These are phyloP conservation scores for Stichopus horrens DNA, from an alignment of 53 echinoderm and acorn worm genomes.

Conservation along the genomic window DNA sequence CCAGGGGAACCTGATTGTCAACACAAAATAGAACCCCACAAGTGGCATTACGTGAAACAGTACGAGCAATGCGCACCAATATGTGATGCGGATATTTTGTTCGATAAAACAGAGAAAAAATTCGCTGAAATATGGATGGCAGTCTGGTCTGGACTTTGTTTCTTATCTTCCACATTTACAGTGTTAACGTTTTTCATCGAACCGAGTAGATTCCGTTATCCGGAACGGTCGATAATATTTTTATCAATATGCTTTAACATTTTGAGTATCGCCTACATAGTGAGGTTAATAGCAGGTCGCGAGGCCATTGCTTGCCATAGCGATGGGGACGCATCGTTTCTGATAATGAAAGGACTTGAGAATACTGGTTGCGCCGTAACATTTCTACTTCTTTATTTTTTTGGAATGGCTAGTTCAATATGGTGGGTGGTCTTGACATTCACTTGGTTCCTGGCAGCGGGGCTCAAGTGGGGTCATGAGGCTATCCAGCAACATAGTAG, in stretches of 20 bases:
- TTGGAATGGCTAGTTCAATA: constrained; percentile 98
- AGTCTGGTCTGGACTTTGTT: constrained; percentile 90
- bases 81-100: constrained; percentile 78
- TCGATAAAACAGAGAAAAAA: constrained; percentile 64
- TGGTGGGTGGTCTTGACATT: constrained; percentile 99
- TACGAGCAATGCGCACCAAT: constrained; percentile 80
- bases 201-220: constrained; percentile 90
- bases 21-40: constrained; percentile 68
- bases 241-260: constrained; percentile 90
- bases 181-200: constrained; percentile 92
- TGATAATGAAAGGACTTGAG: constrained; percentile 88
- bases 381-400: constrained; percentile 88
- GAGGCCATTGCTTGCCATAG: constrained; percentile 77
- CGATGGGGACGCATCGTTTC: constrained; percentile 76
- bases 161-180: constrained; percentile 85
- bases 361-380: constrained; percentile 97
- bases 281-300: constrained; percentile 82
- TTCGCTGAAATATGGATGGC: constrained; percentile 99
- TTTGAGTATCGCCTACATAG: constrained; percentile 88
- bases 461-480: constrained; percentile 98
- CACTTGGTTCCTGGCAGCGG: constrained; percentile 99
- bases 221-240: constrained; percentile 96
- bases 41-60: constrained; percentile 91
- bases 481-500: constrained; percentile 96
- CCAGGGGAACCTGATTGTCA: constrained; percentile 69